These are phyloP conservation scores for Gymnobelideus leadbeateri DNA, from an alignment of 2,113 vertebrate species.

Conservation along the genomic window DNA sequence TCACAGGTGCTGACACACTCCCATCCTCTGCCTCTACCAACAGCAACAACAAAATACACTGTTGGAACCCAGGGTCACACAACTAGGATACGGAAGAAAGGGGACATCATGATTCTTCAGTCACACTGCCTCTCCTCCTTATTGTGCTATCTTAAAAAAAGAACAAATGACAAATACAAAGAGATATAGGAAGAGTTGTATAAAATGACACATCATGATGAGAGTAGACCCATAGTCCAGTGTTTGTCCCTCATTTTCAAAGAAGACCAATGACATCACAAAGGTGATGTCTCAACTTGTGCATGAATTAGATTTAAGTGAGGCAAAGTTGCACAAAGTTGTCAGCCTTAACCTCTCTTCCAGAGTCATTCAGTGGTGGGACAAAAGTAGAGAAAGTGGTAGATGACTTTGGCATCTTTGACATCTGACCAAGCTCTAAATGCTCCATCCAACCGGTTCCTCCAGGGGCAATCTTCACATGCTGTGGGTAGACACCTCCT, in stretches of 20 bases:
- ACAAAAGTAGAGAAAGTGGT: neutral
- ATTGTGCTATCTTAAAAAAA: neutral
- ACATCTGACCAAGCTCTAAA: no score
- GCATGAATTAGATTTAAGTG: neutral
- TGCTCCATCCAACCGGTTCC: no score
- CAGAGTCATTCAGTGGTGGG: neutral
- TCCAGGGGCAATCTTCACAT: neutral
- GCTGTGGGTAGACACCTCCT: neutral
- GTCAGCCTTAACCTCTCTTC: neutral
- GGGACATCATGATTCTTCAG: neutral
- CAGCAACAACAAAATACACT: neutral
- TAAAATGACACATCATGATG: neutral
- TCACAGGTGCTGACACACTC: neutral
- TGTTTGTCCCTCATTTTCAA: neutral
- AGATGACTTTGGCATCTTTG: no score
- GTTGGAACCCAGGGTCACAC: neutral
- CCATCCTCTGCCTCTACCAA: neutral
- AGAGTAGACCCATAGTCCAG: neutral
- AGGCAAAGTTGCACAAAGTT: neutral
- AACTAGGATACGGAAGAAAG: neutral
- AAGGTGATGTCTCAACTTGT: neutral
- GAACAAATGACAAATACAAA: neutral
- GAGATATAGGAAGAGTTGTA: neutral
- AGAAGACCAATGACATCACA: no score
- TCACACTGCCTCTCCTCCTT: neutral